phyloP scores from a whole-genome alignment of 2,113 vertebrate species.

The Phylloscopus trochilus region DNA sequence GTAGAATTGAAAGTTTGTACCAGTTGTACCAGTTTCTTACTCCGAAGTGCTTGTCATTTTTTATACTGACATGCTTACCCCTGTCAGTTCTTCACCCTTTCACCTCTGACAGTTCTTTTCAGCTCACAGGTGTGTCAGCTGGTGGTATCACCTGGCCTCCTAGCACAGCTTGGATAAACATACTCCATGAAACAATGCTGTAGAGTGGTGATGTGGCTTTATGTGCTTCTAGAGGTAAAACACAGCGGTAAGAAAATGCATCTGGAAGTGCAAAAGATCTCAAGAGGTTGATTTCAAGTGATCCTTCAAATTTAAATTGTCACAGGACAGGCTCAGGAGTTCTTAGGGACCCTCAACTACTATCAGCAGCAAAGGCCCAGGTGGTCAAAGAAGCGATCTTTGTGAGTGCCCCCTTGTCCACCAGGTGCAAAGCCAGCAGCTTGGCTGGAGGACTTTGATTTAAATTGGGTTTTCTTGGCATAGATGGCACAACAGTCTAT shows the following conservation, averaged over 20 bases:
- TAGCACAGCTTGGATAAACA: background rate
- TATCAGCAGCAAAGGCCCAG: background rate
- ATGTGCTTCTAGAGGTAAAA: background rate
- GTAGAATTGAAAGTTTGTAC: background rate
- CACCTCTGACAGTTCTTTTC: background rate
- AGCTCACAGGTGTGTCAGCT: background rate
- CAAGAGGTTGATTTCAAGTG: background rate
- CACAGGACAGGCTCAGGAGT: background rate
- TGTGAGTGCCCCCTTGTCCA: background rate
- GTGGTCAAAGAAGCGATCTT: background rate
- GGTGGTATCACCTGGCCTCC: background rate
- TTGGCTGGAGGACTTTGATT: background rate
- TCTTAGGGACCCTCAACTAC: background rate
- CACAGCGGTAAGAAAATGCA: background rate
- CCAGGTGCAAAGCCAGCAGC: fast-evolving
- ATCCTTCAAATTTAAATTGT: background rate
- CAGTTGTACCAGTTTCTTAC: background rate
- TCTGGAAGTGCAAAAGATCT: background rate
- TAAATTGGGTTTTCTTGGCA: background rate
- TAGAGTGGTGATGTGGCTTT: background rate
- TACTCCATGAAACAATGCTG: fast-evolving
- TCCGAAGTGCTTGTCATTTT: background rate
- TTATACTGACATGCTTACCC: background rate
- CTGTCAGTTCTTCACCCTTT: background rate
- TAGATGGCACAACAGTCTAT: background rate